Conservation (phyloP, 2,797 vertebrate species). For the Microctenopoma stevenorrisi region DNA sequence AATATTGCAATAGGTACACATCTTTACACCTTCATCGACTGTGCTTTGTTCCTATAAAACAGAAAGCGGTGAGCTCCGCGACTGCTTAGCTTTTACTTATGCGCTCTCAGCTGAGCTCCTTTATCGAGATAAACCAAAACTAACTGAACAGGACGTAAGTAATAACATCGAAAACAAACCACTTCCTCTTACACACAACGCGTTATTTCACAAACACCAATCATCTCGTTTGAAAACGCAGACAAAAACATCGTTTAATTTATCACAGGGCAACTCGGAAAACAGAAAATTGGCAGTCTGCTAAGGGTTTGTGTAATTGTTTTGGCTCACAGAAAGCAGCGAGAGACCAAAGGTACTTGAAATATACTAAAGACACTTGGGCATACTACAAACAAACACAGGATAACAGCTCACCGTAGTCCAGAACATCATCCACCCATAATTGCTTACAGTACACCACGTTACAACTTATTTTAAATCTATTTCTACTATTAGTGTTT, state of each 20-base stretch:
- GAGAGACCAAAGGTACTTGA: neutral
- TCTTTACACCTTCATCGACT: fast-evolving
- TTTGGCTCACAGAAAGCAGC: slow-evolving; percentile 11
- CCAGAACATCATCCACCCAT: slow-evolving; percentile 51
- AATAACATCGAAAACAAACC: slow-evolving; percentile 26
- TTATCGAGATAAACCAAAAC: slow-evolving; percentile 36
- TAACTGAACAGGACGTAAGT: slow-evolving; percentile 39
- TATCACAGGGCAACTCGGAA: neutral
- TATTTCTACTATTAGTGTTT: slow-evolving; percentile 4
- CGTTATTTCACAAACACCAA: neutral
- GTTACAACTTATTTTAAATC: slow-evolving; percentile 55
- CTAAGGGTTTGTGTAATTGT: slow-evolving; percentile 27
- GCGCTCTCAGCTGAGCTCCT: slow-evolving; percentile 50
- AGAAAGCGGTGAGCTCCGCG: neutral
- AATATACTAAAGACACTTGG: neutral
- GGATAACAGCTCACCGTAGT: slow-evolving; percentile 14
- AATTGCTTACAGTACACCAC: slow-evolving; percentile 47
- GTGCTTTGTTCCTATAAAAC: fast-evolving
- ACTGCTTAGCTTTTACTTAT: slow-evolving; percentile 27
- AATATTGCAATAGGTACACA: fast-evolving
- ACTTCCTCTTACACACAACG: neutral
- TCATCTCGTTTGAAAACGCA: neutral
- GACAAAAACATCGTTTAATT: neutral
- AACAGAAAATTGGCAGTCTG: slow-evolving; percentile 22
- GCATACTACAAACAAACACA: slow-evolving; percentile 24